Conservation (phyloP, 2,888 invertebrate genomes). For the Nebria salina region DNA sequence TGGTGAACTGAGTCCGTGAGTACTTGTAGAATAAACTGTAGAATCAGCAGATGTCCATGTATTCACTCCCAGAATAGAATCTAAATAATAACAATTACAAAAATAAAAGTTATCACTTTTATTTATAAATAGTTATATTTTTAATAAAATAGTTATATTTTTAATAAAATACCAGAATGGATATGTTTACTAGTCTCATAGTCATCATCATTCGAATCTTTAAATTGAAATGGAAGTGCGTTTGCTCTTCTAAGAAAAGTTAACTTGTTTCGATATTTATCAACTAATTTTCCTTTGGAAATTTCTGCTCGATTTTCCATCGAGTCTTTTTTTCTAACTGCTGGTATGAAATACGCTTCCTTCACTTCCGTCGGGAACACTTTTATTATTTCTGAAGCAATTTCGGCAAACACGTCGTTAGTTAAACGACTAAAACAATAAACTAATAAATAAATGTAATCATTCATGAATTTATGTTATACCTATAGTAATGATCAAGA, state of each 20-base stretch:
- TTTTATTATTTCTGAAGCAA: conserved; percentile 9
- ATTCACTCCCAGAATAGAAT: neutral
- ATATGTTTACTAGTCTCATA: neutral
- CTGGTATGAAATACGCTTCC: conserved; percentile 15
- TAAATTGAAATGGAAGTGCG: conserved; percentile 15
- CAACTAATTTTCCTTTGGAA: conserved; percentile 20
- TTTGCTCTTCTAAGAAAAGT: conserved; percentile 24
- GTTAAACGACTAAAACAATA: conserved; percentile 24
- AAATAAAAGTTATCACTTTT: too few species aligned
- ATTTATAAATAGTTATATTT: neutral
- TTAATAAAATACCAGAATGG: conserved; percentile 10
- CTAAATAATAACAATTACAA: neutral
- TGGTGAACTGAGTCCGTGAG: neutral
- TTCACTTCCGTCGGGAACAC: conserved; percentile 15
- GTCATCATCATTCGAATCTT: conserved; percentile 11
- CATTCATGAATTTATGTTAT: neutral
- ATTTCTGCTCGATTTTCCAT: conserved; percentile 8
- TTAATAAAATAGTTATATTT: conserved; percentile 10
- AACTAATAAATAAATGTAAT: conserved; percentile 9
- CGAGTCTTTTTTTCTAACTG: conserved; percentile 26
- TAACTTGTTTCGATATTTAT: conserved; percentile 23
- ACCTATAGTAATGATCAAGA: conserved; percentile 8
- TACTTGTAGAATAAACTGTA: neutral
- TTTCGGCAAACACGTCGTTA: conserved; percentile 11
- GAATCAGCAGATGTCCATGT: neutral